Conservation (phyloP, 2,113 vertebrate genomes). For the Rattus rattus region DNA sequence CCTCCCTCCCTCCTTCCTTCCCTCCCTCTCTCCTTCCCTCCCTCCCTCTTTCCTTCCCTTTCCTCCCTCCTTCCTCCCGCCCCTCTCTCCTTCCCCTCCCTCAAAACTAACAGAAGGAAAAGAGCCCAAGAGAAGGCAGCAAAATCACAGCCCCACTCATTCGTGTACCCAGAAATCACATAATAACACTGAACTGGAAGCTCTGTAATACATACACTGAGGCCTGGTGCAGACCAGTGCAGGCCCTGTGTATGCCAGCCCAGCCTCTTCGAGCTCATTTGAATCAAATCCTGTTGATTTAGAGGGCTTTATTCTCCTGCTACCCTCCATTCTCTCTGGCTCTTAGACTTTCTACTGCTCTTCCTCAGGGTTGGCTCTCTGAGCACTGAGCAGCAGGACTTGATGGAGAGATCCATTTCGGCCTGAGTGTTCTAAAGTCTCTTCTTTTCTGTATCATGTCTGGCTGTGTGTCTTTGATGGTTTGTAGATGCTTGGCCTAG, state of each 20-base stretch:
- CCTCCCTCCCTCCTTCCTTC: too few species aligned
- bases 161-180: neutral
- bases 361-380: neutral
- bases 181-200: neutral
- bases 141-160: neutral
- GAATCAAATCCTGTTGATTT: neutral
- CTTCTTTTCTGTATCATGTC: neutral
- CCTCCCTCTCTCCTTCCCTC: neutral
- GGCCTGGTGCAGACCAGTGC: neutral
- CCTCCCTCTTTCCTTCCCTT: too few species aligned
- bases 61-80: too few species aligned
- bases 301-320: neutral
- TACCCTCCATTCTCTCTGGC: neutral
- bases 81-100: neutral
- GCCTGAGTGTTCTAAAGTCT: neutral
- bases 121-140: neutral
- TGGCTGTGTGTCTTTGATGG: neutral
- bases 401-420: neutral
- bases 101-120: too few species aligned
- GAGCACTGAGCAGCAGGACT: neutral
- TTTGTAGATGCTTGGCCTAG: too few species aligned
- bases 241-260: neutral
- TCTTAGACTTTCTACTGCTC: neutral
- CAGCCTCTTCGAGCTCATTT: neutral
- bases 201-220: neutral